These are phyloP conservation scores for Amphipyra berbera DNA, from an alignment of 2,888 invertebrate genomes.

Conservation along the genomic window DNA sequence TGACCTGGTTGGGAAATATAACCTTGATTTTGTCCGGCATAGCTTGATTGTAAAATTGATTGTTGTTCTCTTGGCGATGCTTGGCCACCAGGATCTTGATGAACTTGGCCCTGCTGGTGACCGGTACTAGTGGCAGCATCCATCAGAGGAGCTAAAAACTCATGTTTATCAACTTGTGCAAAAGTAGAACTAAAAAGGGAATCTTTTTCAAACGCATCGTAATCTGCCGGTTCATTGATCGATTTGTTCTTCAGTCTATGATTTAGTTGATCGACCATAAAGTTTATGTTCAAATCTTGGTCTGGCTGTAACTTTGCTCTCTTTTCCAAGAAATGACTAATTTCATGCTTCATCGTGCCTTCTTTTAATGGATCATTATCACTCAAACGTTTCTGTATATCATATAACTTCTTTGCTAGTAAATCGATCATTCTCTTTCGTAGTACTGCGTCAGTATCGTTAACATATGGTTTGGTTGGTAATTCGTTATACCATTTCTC, in stretches of 20 bases:
- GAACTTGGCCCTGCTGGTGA: not conserved
- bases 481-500: constrained; percentile 72
- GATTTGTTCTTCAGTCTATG: constrained; percentile 62
- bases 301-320: constrained; percentile 51
- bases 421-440: constrained; percentile 62
- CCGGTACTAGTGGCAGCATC: constrained; percentile 15
- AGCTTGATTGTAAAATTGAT: not conserved
- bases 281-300: constrained; percentile 64
- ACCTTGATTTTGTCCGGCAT: not conserved
- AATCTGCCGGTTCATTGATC: constrained; percentile 34
- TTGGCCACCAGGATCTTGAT: not conserved
- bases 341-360: constrained; percentile 61
- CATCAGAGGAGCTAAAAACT: constrained; percentile 39
- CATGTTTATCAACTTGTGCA: constrained; percentile 39
- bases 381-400: constrained; percentile 58
- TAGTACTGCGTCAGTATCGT: constrained; percentile 56
- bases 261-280: constrained; percentile 66
- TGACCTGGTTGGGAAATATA: constrained; percentile 25
- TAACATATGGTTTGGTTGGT: constrained; percentile 56
- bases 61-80: not conserved
- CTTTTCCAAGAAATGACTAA: constrained; percentile 65
- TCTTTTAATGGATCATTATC: constrained; percentile 54
- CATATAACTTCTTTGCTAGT: constrained; percentile 65
- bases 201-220: constrained; percentile 57
- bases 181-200: constrained; percentile 58